Conservation (phyloP, 2,888 invertebrate species). For the Acronicta aceris region DNA sequence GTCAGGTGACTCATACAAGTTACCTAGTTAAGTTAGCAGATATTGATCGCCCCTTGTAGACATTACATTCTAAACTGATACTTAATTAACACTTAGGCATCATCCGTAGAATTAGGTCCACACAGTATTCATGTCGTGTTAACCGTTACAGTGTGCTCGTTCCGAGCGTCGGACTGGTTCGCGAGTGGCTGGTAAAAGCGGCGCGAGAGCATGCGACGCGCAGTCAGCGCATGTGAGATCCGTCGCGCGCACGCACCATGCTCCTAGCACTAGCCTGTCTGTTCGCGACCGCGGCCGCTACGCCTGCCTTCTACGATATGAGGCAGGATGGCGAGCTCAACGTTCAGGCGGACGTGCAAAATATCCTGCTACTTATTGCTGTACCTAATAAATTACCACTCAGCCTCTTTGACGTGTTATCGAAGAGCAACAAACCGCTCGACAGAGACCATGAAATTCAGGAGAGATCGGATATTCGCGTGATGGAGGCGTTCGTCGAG, state of each 20-base stretch:
- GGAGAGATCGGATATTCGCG: constrained; percentile 82
- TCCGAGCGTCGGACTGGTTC: constrained; percentile 83
- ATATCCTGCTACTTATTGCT: constrained; percentile 92
- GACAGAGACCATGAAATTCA: constrained; percentile 65
- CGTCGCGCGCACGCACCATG: constrained; percentile 78
- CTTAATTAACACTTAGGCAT: constrained; percentile 42
- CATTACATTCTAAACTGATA: constrained; percentile 40
- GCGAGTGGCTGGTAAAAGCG: constrained; percentile 82
- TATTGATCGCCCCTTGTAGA: constrained; percentile 16
- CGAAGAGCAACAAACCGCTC: constrained; percentile 57
- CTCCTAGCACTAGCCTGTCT: constrained; percentile 68
- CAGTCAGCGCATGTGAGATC: constrained; percentile 74
- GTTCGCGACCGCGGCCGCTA: constrained; percentile 68
- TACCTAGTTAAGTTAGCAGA: constrained; percentile 15
- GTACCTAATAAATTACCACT: constrained; percentile 78
- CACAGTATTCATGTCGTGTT: constrained; percentile 73
- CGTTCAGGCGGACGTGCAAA: constrained; percentile 92
- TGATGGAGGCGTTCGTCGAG: constrained; percentile 89
- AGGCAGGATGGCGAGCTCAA: constrained; percentile 94
- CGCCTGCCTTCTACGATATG: constrained; percentile 89
- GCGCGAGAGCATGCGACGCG: constrained; percentile 72
- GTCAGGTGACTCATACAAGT: constrained; percentile 7
- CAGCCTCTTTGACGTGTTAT: constrained; percentile 60
- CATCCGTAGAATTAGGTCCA: constrained; percentile 58
- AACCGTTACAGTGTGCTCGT: constrained; percentile 87